phyloP scores from a whole-genome alignment of 2,797 vertebrate species.

The Podarcis lilfordi region DNA sequence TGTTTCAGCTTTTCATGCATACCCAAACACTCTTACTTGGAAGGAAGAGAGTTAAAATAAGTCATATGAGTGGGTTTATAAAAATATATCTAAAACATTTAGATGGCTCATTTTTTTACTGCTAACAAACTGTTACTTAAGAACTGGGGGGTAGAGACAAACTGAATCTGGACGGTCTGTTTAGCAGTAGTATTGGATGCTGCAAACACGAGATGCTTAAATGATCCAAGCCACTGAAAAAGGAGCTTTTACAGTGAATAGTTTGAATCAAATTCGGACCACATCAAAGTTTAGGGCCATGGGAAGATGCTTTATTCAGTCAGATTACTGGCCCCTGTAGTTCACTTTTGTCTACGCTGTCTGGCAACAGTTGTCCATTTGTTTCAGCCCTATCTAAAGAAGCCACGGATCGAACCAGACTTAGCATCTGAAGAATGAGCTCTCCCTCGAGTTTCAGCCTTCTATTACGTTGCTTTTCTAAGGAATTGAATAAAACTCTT shows the following conservation, averaged over 20 bases:
- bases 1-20: background rate
- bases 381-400: too few relatives aligned
- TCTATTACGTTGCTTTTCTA: background rate
- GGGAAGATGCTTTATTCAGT: too few relatives aligned
- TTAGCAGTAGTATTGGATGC: background rate
- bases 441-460: too few relatives aligned
- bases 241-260: too few relatives aligned
- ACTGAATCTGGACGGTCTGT: background rate
- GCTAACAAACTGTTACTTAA: background rate
- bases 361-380: too few relatives aligned
- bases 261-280: background rate
- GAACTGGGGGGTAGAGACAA: background rate
- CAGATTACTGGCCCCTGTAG: too few relatives aligned
- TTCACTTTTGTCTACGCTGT: too few relatives aligned
- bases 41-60: background rate
- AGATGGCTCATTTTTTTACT: background rate
- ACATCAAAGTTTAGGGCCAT: background rate
- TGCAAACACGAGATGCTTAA: background rate
- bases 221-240: background rate
- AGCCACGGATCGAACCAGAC: too few relatives aligned
- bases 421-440: too few relatives aligned
- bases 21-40: background rate
- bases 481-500: background rate
- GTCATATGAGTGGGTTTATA: background rate
- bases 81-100: background rate